A percentile compares a stretch with the other conserved stretches of the same genome.
These are phyloP conservation scores for Microtus richardsoni DNA, from an alignment of 2,113 vertebrate genomes.

Conservation along the genomic window DNA sequence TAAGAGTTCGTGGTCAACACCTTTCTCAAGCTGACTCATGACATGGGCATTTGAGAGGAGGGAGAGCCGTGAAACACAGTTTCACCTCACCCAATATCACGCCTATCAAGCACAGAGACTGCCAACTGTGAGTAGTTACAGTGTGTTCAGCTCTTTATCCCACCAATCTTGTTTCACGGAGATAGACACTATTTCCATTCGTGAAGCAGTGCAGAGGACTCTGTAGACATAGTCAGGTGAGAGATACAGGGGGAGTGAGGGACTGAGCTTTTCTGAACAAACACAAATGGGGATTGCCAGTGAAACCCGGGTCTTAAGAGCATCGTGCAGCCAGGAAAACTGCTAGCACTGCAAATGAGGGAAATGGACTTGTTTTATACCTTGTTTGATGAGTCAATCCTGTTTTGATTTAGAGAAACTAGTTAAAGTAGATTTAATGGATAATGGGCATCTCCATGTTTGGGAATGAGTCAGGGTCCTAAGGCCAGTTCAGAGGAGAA, in stretches of 20 bases:
- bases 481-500: neutral
- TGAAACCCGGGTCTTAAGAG: neutral
- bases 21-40: neutral
- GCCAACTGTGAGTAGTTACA: no score
- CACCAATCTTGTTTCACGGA: neutral
- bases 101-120: neutral
- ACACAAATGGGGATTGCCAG: fast-evolving
- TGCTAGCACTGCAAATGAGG: neutral
- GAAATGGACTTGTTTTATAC: neutral
- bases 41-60: no score
- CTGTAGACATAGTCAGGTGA: neutral
- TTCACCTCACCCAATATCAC: neutral
- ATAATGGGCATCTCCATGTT: no score
- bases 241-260: neutral
- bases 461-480: neutral
- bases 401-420: neutral
- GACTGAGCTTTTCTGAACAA: neutral
- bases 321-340: neutral
- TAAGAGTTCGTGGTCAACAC: neutral
- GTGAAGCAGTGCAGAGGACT: neutral
- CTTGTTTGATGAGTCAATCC: neutral
- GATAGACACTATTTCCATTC: neutral
- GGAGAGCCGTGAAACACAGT: neutral
- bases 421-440: neutral
- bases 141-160: neutral